A percentile compares a stretch with the other conserved stretches of the same genome.
phyloP scores from a whole-genome alignment of 2,797 vertebrate species.

The Lepus oiostolus region DNA sequence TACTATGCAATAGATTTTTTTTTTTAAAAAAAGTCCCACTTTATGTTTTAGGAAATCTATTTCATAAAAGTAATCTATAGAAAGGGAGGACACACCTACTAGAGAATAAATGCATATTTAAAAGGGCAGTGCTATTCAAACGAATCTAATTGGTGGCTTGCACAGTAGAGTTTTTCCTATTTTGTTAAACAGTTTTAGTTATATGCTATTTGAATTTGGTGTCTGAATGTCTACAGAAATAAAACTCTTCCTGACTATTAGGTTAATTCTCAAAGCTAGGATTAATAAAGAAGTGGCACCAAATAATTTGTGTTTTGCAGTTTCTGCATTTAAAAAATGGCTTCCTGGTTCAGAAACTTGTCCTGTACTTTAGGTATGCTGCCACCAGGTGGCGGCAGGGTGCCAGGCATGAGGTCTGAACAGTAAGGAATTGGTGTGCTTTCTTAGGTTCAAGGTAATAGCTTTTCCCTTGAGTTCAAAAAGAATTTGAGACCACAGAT shows the following conservation, averaged over 20 bases:
- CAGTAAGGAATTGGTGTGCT: background rate
- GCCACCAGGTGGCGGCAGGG: constrained; percentile 80
- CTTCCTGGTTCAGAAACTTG: background rate
- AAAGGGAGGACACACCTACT: background rate
- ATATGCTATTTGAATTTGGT: constrained; percentile 13
- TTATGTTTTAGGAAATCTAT: background rate
- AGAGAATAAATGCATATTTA: background rate
- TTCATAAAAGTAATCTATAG: background rate
- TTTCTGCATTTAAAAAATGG: constrained; percentile 43
- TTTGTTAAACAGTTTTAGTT: constrained; percentile 22
- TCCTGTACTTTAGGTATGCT: constrained; percentile 65
- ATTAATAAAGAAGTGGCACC: background rate
- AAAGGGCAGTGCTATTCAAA: background rate
- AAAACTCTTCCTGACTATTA: background rate
- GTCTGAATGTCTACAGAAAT: constrained; percentile 15
- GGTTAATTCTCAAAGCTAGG: background rate
- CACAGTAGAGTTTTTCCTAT: background rate
- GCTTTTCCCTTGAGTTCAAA: constrained; percentile 56
- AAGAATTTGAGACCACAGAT: constrained; percentile 12
- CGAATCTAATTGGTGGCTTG: background rate
- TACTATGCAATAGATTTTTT: background rate
- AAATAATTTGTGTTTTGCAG: constrained; percentile 34
- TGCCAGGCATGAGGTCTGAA: constrained; percentile 26
- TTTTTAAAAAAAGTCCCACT: background rate
- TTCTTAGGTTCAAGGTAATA: constrained; percentile 33